These are phyloP conservation scores for Notarius quadriscutis DNA, from an alignment of 2,113 vertebrate species.

Conservation along the genomic window DNA sequence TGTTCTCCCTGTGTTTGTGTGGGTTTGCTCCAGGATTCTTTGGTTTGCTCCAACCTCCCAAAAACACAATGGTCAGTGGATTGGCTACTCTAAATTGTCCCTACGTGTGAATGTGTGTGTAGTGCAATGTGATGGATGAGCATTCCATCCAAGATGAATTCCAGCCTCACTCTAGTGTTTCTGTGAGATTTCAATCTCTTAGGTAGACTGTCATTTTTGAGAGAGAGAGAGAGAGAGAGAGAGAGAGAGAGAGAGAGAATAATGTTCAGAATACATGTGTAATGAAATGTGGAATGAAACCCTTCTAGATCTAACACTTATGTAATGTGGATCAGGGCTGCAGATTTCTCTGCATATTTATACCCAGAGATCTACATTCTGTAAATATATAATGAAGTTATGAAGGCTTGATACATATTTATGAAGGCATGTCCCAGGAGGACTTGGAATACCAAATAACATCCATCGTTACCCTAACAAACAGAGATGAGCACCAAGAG, in stretches of 20 bases:
- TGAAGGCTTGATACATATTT: conserved; percentile 48
- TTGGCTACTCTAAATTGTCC: not conserved
- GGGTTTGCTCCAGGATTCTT: not conserved
- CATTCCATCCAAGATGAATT: not conserved
- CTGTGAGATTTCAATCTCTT: not conserved
- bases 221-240: not conserved
- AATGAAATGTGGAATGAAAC: conserved; percentile 21
- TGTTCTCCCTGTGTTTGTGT: not conserved
- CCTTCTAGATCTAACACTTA: conserved; percentile 45
- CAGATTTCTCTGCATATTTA: conserved; percentile 49
- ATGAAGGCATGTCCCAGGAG: conserved; percentile 38
- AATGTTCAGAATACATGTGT: not conserved
- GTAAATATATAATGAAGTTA: conserved; percentile 55
- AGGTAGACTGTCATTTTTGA: not conserved
- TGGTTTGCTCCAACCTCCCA: not conserved
- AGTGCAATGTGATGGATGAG: not conserved
- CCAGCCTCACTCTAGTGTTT: not conserved
- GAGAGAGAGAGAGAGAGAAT: not conserved
- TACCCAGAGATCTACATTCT: conserved; percentile 40
- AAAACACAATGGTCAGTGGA: not conserved
- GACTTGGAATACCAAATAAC: conserved; percentile 22
- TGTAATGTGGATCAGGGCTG: conserved; percentile 27
- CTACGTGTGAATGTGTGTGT: not conserved
- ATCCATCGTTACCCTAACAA: conserved; percentile 28
- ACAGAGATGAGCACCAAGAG: conserved; percentile 2